Base-by-base conservation (phyloP, 2,797 vertebrate species). In the Rhinatrema bivittatum region DNA sequence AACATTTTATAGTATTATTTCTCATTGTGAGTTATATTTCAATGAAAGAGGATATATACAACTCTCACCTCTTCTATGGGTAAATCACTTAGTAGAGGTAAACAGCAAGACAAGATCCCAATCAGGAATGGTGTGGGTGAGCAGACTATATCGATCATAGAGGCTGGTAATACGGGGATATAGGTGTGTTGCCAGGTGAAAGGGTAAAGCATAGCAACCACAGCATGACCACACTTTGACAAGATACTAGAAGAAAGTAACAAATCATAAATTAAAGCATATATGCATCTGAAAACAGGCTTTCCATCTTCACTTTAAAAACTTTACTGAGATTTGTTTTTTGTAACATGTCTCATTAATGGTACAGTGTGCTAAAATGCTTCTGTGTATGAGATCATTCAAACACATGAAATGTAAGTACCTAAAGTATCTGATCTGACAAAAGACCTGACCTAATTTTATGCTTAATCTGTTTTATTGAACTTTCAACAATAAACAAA, bases 141-240 rank as follows among this genome's bases (percentile, higher is more conserved):
- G 73, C 96, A 98, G 72, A 82, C 93, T 27, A 99, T 97, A 70
- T 99, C 95, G 32, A 99, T 85, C 96, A 99, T 98, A 46, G 87
- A 90, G 5, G 83, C 74, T 3, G 95, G 96, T 7, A 99, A 76
- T 48, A 98, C 96, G 0, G 96, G 96, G 28, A 99, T 87, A 25
- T 97, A 97, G 12, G 94, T 99, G 57, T 99, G 96, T 65, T 99
- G 96, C 96, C 95, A 98, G 34, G 89, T 97, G 81, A 96, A 97
- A 0, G 92, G 93, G 49, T 97, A 97, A 6, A 98, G 81, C 2
- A 88, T 79, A 14, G 93, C 92, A 46, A 96, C 87, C 46, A 78
- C 89, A 0, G 94, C 91, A 7, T 94, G 91, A 50, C 87, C 73
- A 69, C 93, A 98, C 45, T 85, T 90, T 16, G 94, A 98, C 63